Base-by-base conservation (phyloP, 2,888 invertebrate species). In the Yponomeuta plumbellus region DNA sequence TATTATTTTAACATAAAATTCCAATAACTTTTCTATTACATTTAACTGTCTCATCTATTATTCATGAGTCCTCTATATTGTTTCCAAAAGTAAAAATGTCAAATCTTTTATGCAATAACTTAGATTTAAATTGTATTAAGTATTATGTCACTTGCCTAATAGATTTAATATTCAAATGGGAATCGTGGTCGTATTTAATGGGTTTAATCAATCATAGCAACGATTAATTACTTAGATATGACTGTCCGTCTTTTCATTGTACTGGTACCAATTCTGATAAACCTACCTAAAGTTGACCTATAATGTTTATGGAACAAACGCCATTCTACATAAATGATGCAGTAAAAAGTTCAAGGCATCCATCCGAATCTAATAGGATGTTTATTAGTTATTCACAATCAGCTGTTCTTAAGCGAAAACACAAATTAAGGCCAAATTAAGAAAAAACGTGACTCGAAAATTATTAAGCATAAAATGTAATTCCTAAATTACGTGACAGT, bases 221-320 rank as follows among this genome's bases (percentile, higher is more conserved):
- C 89, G 90, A 91, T 91, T 91, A 91, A 90, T 91, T 91, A 89
- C 85, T 80, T 71, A 86, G 90, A 90, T 90, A 90, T 78, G 78
- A 78, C 79, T 77, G 80, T 84, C 78, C 78, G 78, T 80, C 76
- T 66, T 40, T 66, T 59, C 65, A 59, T 66, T 59, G 65, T 66
- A 76, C 73, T 81, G 84, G 84, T 78, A 70, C 73, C 71, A 72
- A 72, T 71, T 76, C 76, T 81, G 79, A 80, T 79, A 81, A 80
- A 76, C 79, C 79, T 80, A 83, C 80, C 80, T 83, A 85, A 80
- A 11, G 39, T 10, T 59, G 34, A 23, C 23, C 40, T 22, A 22
- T n/a, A 40, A 59, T 66, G 61, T 67, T 76, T 81, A 80, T 85
- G 5, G 13, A 88, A 84, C 83, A 78, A 86, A 82, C 76, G 74